Evolutionary conservation across 2,113 vertebrate genomes (phyloP).

Genomic region (Corydoras maculifer): DNA sequence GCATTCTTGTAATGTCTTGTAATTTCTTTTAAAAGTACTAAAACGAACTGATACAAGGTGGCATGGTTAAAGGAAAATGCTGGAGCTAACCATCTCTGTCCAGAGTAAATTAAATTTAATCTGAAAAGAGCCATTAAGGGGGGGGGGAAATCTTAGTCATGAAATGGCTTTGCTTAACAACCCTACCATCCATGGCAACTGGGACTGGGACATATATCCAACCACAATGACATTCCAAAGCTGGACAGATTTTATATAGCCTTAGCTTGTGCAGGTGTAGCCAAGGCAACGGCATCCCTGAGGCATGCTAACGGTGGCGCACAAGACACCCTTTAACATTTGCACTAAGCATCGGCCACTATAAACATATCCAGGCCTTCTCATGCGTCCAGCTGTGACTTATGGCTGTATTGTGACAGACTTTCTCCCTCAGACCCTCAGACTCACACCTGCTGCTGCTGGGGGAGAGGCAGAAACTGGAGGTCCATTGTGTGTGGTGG

Average conservation of each 20-base stretch:
- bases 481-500: neutral
- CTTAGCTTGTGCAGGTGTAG: slow-evolving; percentile 54
- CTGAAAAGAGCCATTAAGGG: slow-evolving; percentile 29
- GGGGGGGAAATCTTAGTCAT: slow-evolving; percentile 52
- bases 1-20: no score
- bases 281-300: slow-evolving; percentile 53
- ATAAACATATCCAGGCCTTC: slow-evolving; percentile 37
- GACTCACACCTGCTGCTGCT: slow-evolving; percentile 17
- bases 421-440: neutral
- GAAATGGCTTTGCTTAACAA: slow-evolving; percentile 54
- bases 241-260: slow-evolving; percentile 72
- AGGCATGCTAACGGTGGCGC: slow-evolving; percentile 49
- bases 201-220: slow-evolving; percentile 55
- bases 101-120: slow-evolving; percentile 31
- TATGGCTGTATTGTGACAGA: slow-evolving; percentile 32
- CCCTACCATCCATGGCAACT: slow-evolving; percentile 56
- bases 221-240: slow-evolving; percentile 61
- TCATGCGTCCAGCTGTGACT: slow-evolving; percentile 26
- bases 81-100: slow-evolving; percentile 25
- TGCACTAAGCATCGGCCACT: slow-evolving; percentile 48
- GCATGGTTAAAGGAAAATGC: neutral
- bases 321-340: slow-evolving; percentile 57
- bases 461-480: neutral
- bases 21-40: no score
- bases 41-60: no score